Base-by-base conservation (phyloP, 53 echinoderm and acorn worm species). In the Echinometra lucunter region DNA sequence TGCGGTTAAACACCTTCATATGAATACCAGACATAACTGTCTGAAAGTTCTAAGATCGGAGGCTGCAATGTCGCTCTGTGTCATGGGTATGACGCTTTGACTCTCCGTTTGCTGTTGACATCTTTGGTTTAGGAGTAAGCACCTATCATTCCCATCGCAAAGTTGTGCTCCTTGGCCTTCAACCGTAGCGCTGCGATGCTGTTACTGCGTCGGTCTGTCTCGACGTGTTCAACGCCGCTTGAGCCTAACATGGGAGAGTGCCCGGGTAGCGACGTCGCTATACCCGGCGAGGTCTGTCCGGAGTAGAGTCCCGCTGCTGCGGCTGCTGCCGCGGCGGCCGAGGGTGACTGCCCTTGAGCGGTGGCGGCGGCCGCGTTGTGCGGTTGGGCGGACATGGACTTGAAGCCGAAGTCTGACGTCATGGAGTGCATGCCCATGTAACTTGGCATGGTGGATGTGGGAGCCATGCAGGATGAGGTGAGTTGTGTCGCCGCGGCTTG, bases 91-190 rank as follows among this genome's bases (percentile, higher is more conserved):
- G 85, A 85, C 53, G n/a, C 49, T 49, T n/a, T 28, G 85, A 85
- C 85, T 49, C 45, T 85, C 85, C 12, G 30, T 85, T 89, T 89
- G 3, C 35, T 1, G 56, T 88, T 57, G 89, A 89, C 49, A 11
- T 85, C 63, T 69, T 45, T 69, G 80, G 57, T 78, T 55, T 94
- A 94, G 37, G 94, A 98, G 94, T 98, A 98, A 23, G 98, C 98
- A 25, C 97, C 97, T 37, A 98, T 97, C 95, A 98, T 97, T 18
- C 97, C 96, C 95, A 97, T 97, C 69, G 97, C 97, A 37, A 96
- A 96, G 69, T 95, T 97, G 97, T 98, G 98, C 91, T 98, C 98
- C 66, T 98, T 98, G n/a, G 98, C 98, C 83, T 98, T 98, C 91
- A 98, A 88, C 81, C 98, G 95, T 78, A 98, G 89, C 18, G 97